These are phyloP conservation scores for Athene noctua DNA, from an alignment of 2,113 vertebrate species.

Conservation along the genomic window DNA sequence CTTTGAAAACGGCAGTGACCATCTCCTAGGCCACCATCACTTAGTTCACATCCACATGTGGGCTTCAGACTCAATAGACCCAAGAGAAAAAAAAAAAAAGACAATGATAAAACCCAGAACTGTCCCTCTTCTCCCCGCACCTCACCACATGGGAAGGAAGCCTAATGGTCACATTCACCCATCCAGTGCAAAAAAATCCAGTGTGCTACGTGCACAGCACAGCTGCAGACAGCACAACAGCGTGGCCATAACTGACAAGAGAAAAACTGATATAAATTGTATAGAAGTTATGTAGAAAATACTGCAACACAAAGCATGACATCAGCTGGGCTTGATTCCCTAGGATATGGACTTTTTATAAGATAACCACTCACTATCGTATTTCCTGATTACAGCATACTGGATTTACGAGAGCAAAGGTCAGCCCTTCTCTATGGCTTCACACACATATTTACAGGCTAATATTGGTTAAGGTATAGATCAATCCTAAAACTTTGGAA, in stretches of 20 bases:
- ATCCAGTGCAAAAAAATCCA: neutral
- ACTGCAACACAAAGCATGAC: neutral
- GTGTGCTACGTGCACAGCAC: neutral
- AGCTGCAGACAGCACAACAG: neutral
- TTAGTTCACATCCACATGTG: neutral
- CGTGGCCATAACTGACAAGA: neutral
- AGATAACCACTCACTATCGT: neutral
- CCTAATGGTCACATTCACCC: neutral
- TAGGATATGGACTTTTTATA: neutral
- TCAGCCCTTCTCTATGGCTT: neutral
- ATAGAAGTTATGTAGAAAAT: neutral
- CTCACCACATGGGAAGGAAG: neutral
- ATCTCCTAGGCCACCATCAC: neutral
- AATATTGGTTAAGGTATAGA: neutral
- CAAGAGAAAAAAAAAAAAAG: neutral
- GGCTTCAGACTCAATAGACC: neutral
- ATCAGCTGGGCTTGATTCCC: neutral
- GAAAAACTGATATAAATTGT: neutral
- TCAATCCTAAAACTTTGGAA: neutral
- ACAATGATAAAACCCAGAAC: neutral
- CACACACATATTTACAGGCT: neutral
- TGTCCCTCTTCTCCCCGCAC: neutral
- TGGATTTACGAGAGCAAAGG: neutral
- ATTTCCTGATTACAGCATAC: neutral
- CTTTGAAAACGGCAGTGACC: neutral